phyloP scores from a whole-genome alignment of 1,140 invertebrate species.

The Drosophila yakuba region DNA sequence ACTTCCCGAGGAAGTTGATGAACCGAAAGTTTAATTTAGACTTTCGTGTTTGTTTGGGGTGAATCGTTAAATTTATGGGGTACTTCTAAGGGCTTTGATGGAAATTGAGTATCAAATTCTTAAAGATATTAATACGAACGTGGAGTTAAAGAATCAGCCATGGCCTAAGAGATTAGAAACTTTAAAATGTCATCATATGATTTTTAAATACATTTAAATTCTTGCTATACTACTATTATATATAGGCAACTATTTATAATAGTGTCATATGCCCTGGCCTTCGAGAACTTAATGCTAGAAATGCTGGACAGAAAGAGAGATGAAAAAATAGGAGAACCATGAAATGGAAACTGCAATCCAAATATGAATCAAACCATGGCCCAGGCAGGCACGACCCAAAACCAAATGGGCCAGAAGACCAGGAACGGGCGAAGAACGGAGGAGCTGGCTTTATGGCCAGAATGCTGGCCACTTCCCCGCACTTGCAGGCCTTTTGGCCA shows the following conservation, averaged over 20 bases:
- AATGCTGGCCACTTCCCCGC: not conserved
- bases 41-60: constrained; percentile 24
- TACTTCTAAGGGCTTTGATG: not conserved
- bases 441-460: not conserved
- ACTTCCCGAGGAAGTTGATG: constrained; percentile 25
- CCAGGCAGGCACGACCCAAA: constrained; percentile 47
- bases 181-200: too few relatives aligned
- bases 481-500: constrained; percentile 29
- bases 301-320: not conserved
- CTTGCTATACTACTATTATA: not conserved
- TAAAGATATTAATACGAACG: too few relatives aligned
- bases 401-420: constrained; percentile 52
- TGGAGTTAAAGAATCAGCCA: not conserved
- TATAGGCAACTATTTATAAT: not conserved
- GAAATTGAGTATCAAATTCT: not conserved
- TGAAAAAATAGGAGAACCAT: constrained; percentile 15
- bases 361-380: constrained; percentile 48
- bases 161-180: not conserved
- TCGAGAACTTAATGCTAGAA: not conserved
- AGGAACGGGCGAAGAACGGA: constrained; percentile 38
- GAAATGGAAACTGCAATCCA: constrained; percentile 51
- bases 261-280: constrained; percentile 3
- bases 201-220: not conserved
- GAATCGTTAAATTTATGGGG: not conserved
- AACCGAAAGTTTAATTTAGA: constrained; percentile 34